These are phyloP conservation scores for Alectura lathami DNA, from an alignment of 2,113 vertebrate species.

Conservation along the genomic window DNA sequence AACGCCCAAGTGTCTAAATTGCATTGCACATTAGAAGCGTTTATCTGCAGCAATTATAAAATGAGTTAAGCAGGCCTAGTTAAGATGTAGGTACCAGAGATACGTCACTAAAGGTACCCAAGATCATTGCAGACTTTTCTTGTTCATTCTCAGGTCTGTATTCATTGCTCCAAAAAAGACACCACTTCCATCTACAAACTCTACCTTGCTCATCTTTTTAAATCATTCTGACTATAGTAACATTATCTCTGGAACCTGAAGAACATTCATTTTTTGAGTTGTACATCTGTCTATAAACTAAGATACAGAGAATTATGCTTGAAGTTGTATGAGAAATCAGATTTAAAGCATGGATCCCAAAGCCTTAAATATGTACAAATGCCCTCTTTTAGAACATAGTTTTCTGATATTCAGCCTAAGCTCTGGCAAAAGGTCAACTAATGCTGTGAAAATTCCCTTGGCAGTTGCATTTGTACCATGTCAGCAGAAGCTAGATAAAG, in stretches of 20 bases:
- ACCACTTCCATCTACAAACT: not conserved
- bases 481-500: slow-evolving; percentile 14
- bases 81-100: not conserved
- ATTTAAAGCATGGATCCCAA: not conserved
- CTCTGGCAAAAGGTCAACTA: slow-evolving; percentile 20
- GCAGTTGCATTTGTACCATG: not conserved
- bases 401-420: slow-evolving; percentile 19
- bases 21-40: not conserved
- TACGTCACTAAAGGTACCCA: not conserved
- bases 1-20: not conserved
- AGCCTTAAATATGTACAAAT: not conserved
- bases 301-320: not conserved
- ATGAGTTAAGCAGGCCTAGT: not conserved
- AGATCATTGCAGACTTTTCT: not conserved
- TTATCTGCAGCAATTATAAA: not conserved
- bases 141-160: not conserved
- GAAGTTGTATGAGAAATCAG: not conserved
- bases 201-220: not conserved
- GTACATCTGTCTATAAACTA: not conserved
- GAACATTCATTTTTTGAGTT: not conserved
- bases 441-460: slow-evolving; percentile 14
- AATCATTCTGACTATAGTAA: not conserved
- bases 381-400: not conserved
- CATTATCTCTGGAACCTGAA: not conserved
- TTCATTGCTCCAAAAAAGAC: not conserved